Conservation (phyloP, 2,113 vertebrate species). For the Podiceps cristatus region DNA sequence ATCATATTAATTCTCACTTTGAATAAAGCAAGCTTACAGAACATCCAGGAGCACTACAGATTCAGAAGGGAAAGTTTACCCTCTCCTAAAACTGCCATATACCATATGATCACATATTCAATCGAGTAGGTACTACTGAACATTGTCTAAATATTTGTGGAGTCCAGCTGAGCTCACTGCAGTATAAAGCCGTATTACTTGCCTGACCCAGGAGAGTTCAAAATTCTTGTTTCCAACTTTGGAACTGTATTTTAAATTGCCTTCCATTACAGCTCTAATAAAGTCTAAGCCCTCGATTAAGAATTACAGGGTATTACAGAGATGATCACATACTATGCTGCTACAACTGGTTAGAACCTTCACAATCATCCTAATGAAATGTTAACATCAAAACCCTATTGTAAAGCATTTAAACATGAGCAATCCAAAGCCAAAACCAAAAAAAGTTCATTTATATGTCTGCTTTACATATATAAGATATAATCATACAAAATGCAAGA, state of each 20-base stretch:
- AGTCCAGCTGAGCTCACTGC: neutral
- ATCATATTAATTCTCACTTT: neutral
- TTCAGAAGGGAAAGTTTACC: neutral
- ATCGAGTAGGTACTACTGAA: neutral
- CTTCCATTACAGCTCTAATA: neutral
- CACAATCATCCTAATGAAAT: neutral
- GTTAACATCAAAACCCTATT: neutral
- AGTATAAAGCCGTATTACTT: neutral
- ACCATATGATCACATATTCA: neutral
- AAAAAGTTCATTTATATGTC: neutral
- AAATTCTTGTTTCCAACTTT: neutral
- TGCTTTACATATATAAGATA: neutral
- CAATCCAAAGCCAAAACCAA: neutral
- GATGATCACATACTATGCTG: neutral
- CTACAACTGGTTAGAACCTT: neutral
- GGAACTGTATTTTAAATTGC: neutral
- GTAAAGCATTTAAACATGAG: neutral
- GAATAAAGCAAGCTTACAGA: neutral
- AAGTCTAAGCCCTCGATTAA: neutral
- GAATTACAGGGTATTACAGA: neutral
- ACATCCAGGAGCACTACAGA: neutral
- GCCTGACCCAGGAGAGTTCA: neutral
- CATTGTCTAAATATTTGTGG: neutral
- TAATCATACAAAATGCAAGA: neutral
- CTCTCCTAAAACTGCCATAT: neutral